phyloP scores from a whole-genome alignment of 2,888 invertebrate species.

The Mermis nigrescens region DNA sequence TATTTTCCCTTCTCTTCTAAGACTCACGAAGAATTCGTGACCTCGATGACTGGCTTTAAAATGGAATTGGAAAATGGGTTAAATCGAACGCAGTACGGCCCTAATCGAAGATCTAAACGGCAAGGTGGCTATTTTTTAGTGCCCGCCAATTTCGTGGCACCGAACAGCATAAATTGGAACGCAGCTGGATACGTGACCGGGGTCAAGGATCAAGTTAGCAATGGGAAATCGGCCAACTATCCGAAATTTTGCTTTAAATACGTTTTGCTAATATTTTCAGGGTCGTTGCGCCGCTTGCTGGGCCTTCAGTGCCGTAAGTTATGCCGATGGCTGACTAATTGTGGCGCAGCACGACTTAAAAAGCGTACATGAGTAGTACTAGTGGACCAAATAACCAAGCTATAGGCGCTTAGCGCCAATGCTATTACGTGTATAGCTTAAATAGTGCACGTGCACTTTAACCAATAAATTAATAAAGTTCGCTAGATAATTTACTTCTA shows the following conservation, averaged over 20 bases:
- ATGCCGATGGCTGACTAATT: no score
- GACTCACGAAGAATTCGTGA: constrained; percentile 1
- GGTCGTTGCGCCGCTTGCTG: constrained; percentile 10
- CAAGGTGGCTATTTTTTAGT: neutral
- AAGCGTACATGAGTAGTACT: no score
- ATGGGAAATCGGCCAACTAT: neutral
- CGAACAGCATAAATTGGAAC: constrained; percentile 46
- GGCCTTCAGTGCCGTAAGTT: constrained; percentile 10
- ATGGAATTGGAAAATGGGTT: constrained; percentile 1
- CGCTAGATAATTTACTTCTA: no score
- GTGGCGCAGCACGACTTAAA: no score
- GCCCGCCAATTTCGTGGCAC: neutral
- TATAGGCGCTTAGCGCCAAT: no score
- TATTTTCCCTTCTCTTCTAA: no score
- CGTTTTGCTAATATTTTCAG: constrained; percentile 1
- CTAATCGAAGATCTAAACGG: neutral
- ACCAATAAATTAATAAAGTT: no score
- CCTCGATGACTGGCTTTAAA: constrained; percentile 8
- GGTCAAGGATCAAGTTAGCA: constrained; percentile 46
- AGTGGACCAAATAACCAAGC: no score
- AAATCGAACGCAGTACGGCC: no score
- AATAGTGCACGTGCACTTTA: no score
- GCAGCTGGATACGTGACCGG: constrained; percentile 48
- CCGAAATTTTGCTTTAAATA: neutral
- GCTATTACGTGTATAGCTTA: no score